phyloP scores from a whole-genome alignment of 2,113 vertebrate genomes.

The Spermophilus dauricus region DNA sequence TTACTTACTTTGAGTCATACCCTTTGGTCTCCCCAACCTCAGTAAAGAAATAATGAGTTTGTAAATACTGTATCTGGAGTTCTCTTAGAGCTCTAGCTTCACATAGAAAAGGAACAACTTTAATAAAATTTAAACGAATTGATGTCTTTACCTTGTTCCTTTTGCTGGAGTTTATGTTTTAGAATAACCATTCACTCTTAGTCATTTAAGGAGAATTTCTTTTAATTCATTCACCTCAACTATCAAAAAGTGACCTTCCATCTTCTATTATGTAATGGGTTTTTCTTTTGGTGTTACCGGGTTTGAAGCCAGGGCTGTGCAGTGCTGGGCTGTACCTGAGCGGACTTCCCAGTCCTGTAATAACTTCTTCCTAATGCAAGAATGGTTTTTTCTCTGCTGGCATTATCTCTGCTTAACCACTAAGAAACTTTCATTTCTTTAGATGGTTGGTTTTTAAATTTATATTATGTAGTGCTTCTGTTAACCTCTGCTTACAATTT shows the following conservation, averaged over 20 bases:
- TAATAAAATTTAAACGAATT: neutral
- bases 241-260: neutral
- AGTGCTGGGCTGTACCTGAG: too few species aligned
- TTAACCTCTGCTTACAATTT: neutral
- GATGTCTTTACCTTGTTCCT: neutral
- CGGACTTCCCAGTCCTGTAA: neutral
- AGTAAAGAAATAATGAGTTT: neutral
- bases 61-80: neutral
- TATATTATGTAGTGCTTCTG: neutral
- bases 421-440: conserved; percentile 2
- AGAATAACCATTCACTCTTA: neutral
- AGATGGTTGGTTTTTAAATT: neutral
- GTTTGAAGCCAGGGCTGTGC: too few species aligned
- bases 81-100: neutral
- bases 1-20: neutral
- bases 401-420: neutral
- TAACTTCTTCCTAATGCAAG: neutral
- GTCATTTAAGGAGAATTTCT: neutral
- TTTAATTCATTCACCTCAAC: neutral
- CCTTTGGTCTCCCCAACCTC: neutral
- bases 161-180: neutral
- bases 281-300: too few species aligned
- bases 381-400: too few species aligned
- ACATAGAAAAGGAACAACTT: neutral
- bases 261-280: neutral